Evolutionary conservation across 2,888 invertebrate genomes (phyloP), one percentile per base, ranked within the genome.

Genomic region (Stratiomys singularior): DNA sequence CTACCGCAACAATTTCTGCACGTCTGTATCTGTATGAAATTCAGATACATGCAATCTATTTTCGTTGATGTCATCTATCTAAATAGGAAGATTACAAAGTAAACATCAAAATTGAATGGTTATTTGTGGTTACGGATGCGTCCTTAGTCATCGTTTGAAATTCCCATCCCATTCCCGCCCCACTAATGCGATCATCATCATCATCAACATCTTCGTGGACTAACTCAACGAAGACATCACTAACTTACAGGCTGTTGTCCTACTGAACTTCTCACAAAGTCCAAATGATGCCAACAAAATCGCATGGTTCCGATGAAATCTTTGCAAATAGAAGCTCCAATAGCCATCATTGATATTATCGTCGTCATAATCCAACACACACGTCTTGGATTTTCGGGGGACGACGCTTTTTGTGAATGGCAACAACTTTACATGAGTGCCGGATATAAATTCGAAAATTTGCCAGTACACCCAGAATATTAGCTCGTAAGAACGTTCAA

Each of bases 391-490:
- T 18, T 44, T 18, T 66, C 37, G 27, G 66, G 5, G 69, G 23
- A 37, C 25, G 25, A n/a, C n/a, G n/a, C n/a, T 9, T 46, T 67
- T 27, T 67, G 46, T 69, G 69, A 46, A 69, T 69, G 69, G 46
- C 47, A 18, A 47, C 37, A 37, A 37, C 37, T 69, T 69, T 21
- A 23, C 25, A 21, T 25, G 30, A 69, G 69, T 69, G 69, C 69
- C 69, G 69, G 69, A 69, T 69, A 69, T 69, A 69, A 69, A 69
- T 69, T 69, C 46, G 69, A 69, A 47, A 46, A 69, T 47, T 69
- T 21, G 46, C 47, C 69, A 69, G 28, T 69, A 23, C 46, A 7
- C 69, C 15, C n/a, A 46, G 44, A 23, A 69, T 9, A 37, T 9
- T 37, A 5, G 9, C 37, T 5, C 37, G n/a, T 9, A 37, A 37